Conservation (phyloP, 2,113 vertebrate species). For the Pseudopipra pipra region DNA sequence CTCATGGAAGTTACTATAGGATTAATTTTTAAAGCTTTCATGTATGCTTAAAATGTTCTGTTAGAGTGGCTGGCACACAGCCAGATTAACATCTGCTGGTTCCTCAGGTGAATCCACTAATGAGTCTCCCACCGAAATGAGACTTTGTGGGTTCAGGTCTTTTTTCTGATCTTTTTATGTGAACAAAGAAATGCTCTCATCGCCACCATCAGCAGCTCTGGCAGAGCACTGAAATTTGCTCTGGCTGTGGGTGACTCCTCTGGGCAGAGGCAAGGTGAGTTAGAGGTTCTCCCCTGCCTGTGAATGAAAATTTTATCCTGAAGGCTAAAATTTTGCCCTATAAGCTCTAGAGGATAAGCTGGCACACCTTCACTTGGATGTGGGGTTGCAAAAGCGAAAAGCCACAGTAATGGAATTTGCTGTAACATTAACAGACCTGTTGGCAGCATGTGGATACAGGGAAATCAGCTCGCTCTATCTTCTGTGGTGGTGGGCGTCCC, state of each 20-base stretch:
- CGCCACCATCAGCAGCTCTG: background rate
- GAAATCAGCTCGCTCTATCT: background rate
- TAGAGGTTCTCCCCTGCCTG: background rate
- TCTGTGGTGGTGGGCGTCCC: background rate
- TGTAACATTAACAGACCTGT: background rate
- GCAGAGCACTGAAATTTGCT: background rate
- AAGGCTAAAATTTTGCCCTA: background rate
- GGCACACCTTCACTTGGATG: background rate
- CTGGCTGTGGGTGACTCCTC: background rate
- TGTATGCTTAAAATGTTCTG: background rate
- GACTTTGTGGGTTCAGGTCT: background rate
- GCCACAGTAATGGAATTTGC: background rate
- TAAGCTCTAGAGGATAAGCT: background rate
- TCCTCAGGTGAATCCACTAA: background rate
- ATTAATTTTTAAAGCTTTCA: slow-evolving; percentile 44
- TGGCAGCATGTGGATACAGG: background rate
- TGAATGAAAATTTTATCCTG: background rate
- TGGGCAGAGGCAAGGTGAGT: background rate
- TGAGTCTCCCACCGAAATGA: background rate
- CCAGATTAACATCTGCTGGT: background rate
- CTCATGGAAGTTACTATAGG: background rate
- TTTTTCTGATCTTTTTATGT: background rate
- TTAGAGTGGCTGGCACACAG: background rate
- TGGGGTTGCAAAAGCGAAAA: background rate
- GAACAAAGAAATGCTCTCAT: background rate